Percentiles rank a stretch among this genome's conserved stretches.
These are phyloP conservation scores for Malthinus seriepunctatus DNA, from an alignment of 2,888 invertebrate genomes.

Conservation along the genomic window DNA sequence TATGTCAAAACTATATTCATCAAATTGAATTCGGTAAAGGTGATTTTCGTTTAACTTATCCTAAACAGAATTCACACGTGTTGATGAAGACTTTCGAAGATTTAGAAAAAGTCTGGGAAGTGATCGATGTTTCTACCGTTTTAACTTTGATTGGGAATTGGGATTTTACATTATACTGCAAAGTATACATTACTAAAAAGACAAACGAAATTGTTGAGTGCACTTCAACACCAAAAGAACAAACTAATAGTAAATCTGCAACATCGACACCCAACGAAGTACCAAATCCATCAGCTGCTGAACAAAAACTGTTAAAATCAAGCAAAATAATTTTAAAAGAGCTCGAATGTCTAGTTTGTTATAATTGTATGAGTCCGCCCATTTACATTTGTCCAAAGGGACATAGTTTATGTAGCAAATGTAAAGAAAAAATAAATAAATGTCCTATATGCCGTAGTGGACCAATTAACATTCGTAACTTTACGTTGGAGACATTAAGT, in stretches of 20 bases:
- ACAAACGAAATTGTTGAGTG: conserved; percentile 14
- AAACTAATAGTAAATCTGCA: too few relatives aligned
- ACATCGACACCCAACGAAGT: too few relatives aligned
- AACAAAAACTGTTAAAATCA: too few relatives aligned
- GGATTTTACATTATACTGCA: conserved; percentile 9
- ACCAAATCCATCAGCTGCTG: not conserved
- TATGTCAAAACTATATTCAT: conserved; percentile 21
- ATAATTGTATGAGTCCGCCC: conserved; percentile 11
- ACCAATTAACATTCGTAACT: conserved; percentile 4
- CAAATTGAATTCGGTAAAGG: conserved; percentile 25
- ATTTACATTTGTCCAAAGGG: conserved; percentile 11
- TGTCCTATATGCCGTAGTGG: too few relatives aligned
- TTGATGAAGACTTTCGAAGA: conserved; percentile 11
- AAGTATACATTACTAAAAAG: conserved; percentile 22
- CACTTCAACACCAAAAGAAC: not conserved
- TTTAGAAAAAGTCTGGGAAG: conserved; percentile 13
- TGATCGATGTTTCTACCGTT: conserved; percentile 14
- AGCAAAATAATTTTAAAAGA: conserved; percentile 6
- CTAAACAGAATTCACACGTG: conserved; percentile 8
- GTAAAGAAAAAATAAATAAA: too few relatives aligned
- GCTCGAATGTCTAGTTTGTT: conserved; percentile 15
- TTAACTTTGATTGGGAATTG: conserved; percentile 15
- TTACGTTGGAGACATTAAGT: conserved; percentile 8
- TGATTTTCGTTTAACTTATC: conserved; percentile 20
- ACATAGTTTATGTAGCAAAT: conserved; percentile 13